phyloP scores from a whole-genome alignment of 1,140 invertebrate genomes.

The Manduca sexta region DNA sequence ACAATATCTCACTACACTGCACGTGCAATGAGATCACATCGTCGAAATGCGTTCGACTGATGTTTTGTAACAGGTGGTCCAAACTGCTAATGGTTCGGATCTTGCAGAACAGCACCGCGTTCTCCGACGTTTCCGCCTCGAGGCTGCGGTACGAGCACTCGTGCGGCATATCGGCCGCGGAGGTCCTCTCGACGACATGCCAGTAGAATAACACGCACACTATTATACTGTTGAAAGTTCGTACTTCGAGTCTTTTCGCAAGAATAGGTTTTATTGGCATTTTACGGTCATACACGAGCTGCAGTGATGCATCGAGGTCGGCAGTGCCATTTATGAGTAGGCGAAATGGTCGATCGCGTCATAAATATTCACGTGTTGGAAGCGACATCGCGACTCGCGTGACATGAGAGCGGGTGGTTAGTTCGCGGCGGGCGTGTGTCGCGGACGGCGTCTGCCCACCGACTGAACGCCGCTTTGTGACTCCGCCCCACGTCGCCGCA shows the following conservation, averaged over 20 bases:
- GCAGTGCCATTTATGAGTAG: conserved; percentile 63
- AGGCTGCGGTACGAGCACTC: conserved; percentile 63
- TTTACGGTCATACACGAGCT: conserved; percentile 48
- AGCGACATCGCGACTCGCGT: conserved; percentile 63
- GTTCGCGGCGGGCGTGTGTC: conserved; percentile 27
- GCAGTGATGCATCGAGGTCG: conserved; percentile 45
- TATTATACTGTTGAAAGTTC: conserved; percentile 58
- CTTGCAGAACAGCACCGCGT: conserved; percentile 63
- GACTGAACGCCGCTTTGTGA: conserved; percentile 52
- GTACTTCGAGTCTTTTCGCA: conserved; percentile 54
- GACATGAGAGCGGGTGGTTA: conserved; percentile 36
- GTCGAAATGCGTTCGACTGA: conserved; percentile 56
- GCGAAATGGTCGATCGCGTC: conserved; percentile 52
- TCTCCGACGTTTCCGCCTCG: conserved; percentile 58
- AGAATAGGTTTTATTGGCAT: conserved; percentile 65
- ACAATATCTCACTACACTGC: conserved; percentile 86
- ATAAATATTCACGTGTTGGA: conserved; percentile 61
- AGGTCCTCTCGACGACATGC: conserved; percentile 48
- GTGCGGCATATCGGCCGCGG: conserved; percentile 60
- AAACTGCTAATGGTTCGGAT: conserved; percentile 66
- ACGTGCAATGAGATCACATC: conserved; percentile 78
- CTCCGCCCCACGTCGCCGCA: conserved; percentile 55
- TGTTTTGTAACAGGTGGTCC: conserved; percentile 64
- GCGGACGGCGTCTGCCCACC: conserved; percentile 57
- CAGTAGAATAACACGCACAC: conserved; percentile 67